These are phyloP conservation scores for Ivindomyrus marchei DNA, from an alignment of 2,113 vertebrate species.

Conservation along the genomic window DNA sequence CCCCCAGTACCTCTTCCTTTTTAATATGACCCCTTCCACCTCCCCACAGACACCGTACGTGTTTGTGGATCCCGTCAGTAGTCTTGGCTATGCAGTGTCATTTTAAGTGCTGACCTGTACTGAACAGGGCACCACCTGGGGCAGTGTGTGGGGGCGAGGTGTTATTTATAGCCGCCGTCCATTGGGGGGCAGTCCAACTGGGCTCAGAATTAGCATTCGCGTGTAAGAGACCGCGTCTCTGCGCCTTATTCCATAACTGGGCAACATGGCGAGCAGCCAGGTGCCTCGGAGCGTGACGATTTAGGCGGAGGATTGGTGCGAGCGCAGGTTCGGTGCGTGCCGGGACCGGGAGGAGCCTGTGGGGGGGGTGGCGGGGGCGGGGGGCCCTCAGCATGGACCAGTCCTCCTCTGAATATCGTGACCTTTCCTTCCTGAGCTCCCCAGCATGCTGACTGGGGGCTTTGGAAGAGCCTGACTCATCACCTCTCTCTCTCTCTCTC, in stretches of 20 bases:
- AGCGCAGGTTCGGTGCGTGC: background rate
- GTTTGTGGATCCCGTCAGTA: background rate
- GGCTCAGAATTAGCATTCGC: constrained; percentile 33
- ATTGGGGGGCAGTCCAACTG: background rate
- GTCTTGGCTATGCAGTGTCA: background rate
- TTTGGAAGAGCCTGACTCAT: constrained; percentile 11
- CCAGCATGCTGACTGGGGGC: background rate
- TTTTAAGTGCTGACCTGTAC: background rate
- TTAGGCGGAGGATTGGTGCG: background rate
- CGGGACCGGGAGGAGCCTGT: background rate
- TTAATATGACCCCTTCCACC: background rate
- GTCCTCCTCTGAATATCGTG: background rate
- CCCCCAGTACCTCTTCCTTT: background rate
- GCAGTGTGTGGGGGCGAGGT: background rate
- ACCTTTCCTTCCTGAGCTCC: constrained; percentile 9
- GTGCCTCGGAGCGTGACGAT: background rate
- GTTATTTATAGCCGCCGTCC: background rate
- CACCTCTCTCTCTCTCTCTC: background rate
- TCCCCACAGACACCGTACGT: background rate
- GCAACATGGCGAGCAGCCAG: background rate
- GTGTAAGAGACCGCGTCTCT: constrained; percentile 6
- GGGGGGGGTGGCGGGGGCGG: background rate
- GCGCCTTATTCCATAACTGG: background rate
- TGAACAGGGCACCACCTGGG: background rate
- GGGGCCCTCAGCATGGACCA: background rate